Evolutionary conservation across 1,140 invertebrate species (phyloP).

Genomic region (Drosophila quadrilineata): DNA sequence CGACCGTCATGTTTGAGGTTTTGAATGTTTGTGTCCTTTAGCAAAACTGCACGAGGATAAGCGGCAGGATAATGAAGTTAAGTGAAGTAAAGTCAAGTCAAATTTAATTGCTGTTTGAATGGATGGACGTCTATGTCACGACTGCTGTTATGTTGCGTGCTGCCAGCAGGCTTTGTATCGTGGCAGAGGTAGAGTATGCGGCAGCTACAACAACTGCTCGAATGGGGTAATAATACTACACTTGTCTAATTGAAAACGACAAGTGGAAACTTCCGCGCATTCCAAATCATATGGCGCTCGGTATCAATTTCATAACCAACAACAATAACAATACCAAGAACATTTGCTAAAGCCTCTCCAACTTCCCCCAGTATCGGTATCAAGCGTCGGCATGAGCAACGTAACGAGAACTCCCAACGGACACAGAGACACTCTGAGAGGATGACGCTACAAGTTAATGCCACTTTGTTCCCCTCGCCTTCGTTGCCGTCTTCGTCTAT

Average conservation of each 20-base stretch:
- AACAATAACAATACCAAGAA: slow-evolving; percentile 16
- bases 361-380: neutral
- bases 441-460: no score
- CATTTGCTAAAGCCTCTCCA: slow-evolving; percentile 1
- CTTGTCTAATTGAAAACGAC: slow-evolving; percentile 55
- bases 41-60: no score
- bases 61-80: no score
- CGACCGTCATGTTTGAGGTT: slow-evolving; percentile 7
- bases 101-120: neutral
- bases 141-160: slow-evolving; percentile 14
- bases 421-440: no score
- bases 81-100: no score
- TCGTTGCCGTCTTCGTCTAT: no score
- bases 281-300: slow-evolving; percentile 55
- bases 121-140: slow-evolving; percentile 8
- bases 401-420: no score
- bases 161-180: slow-evolving; percentile 21
- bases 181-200: neutral
- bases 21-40: slow-evolving; percentile 7
- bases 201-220: neutral
- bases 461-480: no score
- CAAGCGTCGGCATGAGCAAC: no score
- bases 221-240: neutral
- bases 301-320: slow-evolving; percentile 68
- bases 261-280: slow-evolving; percentile 75